Evolutionary conservation across 2,888 invertebrate species (phyloP).

Genomic region (Napeogenes inachia): DNA sequence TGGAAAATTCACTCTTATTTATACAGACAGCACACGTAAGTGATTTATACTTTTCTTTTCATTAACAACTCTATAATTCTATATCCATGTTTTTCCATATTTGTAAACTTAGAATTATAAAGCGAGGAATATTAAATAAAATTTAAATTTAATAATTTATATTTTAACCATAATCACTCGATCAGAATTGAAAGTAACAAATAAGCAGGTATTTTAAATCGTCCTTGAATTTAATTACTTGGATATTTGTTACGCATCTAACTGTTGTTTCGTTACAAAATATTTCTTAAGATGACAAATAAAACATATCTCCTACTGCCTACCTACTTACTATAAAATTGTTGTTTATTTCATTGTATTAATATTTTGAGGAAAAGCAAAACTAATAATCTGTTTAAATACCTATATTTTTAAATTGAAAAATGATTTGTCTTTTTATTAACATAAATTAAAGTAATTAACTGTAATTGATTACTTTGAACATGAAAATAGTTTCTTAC

Average conservation of each 20-base stretch:
- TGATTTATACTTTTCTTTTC: constrained; percentile 29
- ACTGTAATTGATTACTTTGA: no score
- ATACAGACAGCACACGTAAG: constrained; percentile 52
- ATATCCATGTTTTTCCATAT: no score
- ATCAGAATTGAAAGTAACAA: not conserved
- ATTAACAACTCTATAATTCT: no score
- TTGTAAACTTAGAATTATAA: not conserved
- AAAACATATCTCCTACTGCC: not conserved
- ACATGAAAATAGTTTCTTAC: not conserved
- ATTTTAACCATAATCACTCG: not conserved
- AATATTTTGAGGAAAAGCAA: no score
- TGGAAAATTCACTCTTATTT: constrained; percentile 51
- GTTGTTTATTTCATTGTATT: no score
- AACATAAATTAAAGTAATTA: no score
- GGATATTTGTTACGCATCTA: constrained; percentile 1
- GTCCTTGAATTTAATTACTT: constrained; percentile 2
- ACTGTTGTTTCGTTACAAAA: not conserved
- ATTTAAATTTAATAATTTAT: not conserved
- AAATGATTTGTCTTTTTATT: no score
- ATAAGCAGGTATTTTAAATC: not conserved
- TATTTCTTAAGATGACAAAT: not conserved
- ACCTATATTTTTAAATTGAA: no score
- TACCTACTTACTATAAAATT: no score
- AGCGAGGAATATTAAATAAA: not conserved
- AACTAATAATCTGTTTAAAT: no score